Base-by-base conservation (phyloP, 2,888 invertebrate genomes). In the Brachycybe producta region DNA sequence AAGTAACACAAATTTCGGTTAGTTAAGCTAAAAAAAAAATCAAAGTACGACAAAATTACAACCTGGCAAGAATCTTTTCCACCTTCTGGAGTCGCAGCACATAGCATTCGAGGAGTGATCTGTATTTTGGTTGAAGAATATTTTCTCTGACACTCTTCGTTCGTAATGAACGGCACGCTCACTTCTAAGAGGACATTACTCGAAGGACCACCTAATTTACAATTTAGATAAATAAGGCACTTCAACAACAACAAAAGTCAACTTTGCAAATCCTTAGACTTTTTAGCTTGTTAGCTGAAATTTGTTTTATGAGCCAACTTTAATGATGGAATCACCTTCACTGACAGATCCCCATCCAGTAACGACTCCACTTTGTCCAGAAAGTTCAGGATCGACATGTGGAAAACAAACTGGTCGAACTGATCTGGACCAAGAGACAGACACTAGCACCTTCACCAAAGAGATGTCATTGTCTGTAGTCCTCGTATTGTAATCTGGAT, bases 61-160 rank as follows among this genome's bases (percentile, higher is more conserved):
- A 49, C 49, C 41, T 49, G 49, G 19, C 49, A 49, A 19, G 49
- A 23, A 30, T 49, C 49, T 42, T 49, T 49, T 11, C 49, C 49
- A 21, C 49, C 49, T 28, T 38, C 30, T 17, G 30, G 21, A 7
- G 23, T 8, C 19, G 32, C 40, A 13, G 49, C 49, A 42, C 49
- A 49, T n/a, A 49, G 19, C 49, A 49, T 49, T 17, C 34, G 40
- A 13, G 21, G 13, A 41, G 32, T 41, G 13, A 49, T 32, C 1
- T 17, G 11, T 11, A 49, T 30, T 5, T 32, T 35, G 21, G 39
- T 27, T 15, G 19, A 32, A 15, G 21, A 21, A n/a, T 49, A 49
- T 2, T 32, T 41, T 2, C 15, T 21, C 5, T 28, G 24, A 28
- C 49, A 49, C 17, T 41, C 27, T 8, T 27, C 40, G 24, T 49